These are phyloP conservation scores for Carettochelys insculpta DNA, from an alignment of 2,113 vertebrate species.

Conservation along the genomic window DNA sequence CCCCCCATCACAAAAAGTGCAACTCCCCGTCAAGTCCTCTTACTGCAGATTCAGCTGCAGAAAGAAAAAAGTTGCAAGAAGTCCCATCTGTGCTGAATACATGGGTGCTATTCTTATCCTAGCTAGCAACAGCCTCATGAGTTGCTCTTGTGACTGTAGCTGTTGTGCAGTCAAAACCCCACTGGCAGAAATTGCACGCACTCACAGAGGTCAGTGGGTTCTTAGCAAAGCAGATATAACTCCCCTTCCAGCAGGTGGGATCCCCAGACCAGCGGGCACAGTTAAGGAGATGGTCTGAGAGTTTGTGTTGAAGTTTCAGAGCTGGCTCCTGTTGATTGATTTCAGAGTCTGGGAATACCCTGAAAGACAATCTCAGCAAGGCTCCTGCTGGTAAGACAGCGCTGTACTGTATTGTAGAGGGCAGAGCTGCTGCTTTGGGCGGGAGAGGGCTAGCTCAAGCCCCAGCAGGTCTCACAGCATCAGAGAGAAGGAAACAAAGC, in stretches of 20 bases:
- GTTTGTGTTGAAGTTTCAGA: fast-evolving
- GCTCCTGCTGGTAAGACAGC: neutral
- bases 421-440: neutral
- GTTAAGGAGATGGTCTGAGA: neutral
- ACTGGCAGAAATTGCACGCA: neutral
- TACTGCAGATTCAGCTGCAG: neutral
- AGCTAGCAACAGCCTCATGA: neutral
- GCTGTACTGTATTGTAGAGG: neutral
- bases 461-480: fast-evolving
- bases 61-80: neutral
- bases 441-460: neutral
- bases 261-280: neutral
- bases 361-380: neutral
- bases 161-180: neutral
- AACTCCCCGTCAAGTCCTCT: neutral
- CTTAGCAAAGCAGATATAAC: fast-evolving
- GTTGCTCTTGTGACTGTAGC: neutral
- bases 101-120: neutral
- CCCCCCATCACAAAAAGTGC: neutral
- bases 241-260: neutral
- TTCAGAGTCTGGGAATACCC: neutral
- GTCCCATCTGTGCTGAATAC: neutral
- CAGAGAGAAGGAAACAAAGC: neutral
- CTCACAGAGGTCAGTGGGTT: fast-evolving
- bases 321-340: neutral